A percentile compares a stretch with the other conserved stretches of the same genome.
These are phyloP conservation scores for Trematomus bernacchii DNA, from an alignment of 2,797 vertebrate genomes.

Conservation along the genomic window DNA sequence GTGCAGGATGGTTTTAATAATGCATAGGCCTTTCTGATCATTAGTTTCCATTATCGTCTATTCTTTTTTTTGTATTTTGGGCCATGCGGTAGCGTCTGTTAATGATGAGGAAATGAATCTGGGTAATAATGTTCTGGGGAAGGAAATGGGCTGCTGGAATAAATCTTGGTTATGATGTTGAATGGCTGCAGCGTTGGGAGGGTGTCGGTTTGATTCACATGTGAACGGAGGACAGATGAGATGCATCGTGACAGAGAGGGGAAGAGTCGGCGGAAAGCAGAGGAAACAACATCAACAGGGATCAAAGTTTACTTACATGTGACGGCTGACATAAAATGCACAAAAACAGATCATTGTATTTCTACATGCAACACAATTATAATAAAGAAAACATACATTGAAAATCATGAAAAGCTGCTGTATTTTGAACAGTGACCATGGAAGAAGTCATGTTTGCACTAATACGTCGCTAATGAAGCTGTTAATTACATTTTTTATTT, in stretches of 20 bases:
- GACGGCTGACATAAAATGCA: not conserved
- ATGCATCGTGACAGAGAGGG: slow-evolving; percentile 18
- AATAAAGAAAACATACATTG: not conserved
- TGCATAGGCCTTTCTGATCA: not conserved
- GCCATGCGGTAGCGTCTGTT: slow-evolving; percentile 2
- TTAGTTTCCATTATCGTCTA: slow-evolving; percentile 18
- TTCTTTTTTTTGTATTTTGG: slow-evolving; percentile 12
- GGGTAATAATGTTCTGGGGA: slow-evolving; percentile 27
- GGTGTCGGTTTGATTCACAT: slow-evolving; percentile 26
- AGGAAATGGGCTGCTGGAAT: slow-evolving; percentile 50
- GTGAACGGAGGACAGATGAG: slow-evolving; percentile 21
- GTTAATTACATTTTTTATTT: not conserved
- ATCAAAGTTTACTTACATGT: not conserved
- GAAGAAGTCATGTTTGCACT: too few relatives aligned
- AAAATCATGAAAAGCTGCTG: not conserved
- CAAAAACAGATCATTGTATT: not conserved
- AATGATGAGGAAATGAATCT: slow-evolving; percentile 52
- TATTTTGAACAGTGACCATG: not conserved
- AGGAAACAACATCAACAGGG: not conserved
- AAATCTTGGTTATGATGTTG: slow-evolving; percentile 12
- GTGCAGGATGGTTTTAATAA: not conserved
- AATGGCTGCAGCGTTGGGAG: slow-evolving; percentile 20
- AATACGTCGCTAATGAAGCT: not conserved
- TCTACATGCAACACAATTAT: not conserved
- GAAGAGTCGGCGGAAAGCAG: not conserved